Evolutionary conservation across 2,797 vertebrate genomes (phyloP).

Genomic region (Emydoidea blandingii): DNA sequence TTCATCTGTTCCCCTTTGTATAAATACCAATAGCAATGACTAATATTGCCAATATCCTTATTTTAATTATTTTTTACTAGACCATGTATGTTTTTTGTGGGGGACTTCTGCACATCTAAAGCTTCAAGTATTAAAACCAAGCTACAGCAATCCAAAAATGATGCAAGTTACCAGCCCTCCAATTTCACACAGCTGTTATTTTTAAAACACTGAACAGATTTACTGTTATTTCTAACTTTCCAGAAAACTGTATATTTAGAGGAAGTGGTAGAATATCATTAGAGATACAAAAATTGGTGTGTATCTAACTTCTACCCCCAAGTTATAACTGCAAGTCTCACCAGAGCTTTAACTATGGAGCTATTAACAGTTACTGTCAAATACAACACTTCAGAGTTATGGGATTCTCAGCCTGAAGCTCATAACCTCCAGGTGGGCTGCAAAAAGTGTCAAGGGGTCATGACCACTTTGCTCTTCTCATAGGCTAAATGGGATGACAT

Average conservation of each 20-base stretch:
- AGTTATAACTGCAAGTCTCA: background rate
- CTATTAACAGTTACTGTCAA: background rate
- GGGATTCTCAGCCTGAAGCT: background rate
- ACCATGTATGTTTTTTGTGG: background rate
- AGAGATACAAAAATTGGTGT: background rate
- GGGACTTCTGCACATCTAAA: background rate
- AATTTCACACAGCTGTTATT: background rate
- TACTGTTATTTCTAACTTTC: background rate
- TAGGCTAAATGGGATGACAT: background rate
- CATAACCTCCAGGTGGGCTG: background rate
- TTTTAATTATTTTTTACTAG: background rate
- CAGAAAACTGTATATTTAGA: background rate
- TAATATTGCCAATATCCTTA: background rate
- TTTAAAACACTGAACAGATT: background rate
- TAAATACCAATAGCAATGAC: background rate
- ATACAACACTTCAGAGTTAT: background rate
- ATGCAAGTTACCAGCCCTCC: background rate
- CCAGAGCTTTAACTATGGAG: background rate
- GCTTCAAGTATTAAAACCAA: background rate
- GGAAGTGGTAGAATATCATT: background rate
- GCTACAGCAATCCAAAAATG: background rate
- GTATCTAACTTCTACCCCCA: background rate
- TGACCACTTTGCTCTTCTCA: background rate
- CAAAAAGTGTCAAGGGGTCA: background rate
- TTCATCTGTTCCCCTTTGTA: background rate